phyloP scores from a whole-genome alignment of 92 coral and sea anemone species.

The Bergia sp. region DNA sequence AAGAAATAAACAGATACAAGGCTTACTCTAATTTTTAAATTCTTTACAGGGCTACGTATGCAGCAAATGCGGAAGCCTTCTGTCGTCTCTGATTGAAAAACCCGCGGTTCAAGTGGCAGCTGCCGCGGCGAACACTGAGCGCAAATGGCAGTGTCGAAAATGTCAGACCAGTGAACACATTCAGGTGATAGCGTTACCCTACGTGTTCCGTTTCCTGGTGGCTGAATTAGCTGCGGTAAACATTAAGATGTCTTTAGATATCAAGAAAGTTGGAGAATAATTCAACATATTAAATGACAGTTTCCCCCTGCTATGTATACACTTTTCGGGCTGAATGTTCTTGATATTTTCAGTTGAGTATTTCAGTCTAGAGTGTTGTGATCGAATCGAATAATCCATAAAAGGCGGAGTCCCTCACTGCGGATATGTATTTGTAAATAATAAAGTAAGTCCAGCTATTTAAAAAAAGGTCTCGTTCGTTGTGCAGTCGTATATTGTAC shows the following conservation, averaged over 20 bases:
- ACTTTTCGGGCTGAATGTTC: not conserved
- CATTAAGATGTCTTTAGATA: conserved; percentile 86
- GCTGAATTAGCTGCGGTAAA: conserved; percentile 99
- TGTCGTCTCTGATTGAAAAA: conserved; percentile 84
- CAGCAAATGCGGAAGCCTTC: conserved; percentile 91
- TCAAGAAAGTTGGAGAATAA: conserved; percentile 66
- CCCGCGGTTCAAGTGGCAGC: conserved; percentile 89
- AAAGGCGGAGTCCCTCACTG: too few relatives aligned
- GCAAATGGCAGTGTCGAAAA: conserved; percentile 92
- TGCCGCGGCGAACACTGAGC: conserved; percentile 87
- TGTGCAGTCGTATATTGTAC: too few relatives aligned
- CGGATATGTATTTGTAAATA: too few relatives aligned
- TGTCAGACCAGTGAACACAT: conserved; percentile 85
- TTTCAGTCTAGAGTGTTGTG: too few relatives aligned
- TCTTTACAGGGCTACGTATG: conserved; percentile 88
- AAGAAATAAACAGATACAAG: too few relatives aligned
- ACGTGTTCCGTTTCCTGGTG: conserved; percentile 94
- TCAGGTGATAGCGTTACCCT: conserved; percentile 85
- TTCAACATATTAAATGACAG: too few relatives aligned
- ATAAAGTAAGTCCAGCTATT: too few relatives aligned
- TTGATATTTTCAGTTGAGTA: not conserved
- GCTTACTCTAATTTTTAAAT: not conserved
- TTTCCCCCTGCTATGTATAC: not conserved
- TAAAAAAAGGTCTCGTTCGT: too few relatives aligned
- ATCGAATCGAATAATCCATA: too few relatives aligned